Base-by-base conservation (phyloP, 2,113 vertebrate genomes). In the Cyphomyrus discorhynchus region DNA sequence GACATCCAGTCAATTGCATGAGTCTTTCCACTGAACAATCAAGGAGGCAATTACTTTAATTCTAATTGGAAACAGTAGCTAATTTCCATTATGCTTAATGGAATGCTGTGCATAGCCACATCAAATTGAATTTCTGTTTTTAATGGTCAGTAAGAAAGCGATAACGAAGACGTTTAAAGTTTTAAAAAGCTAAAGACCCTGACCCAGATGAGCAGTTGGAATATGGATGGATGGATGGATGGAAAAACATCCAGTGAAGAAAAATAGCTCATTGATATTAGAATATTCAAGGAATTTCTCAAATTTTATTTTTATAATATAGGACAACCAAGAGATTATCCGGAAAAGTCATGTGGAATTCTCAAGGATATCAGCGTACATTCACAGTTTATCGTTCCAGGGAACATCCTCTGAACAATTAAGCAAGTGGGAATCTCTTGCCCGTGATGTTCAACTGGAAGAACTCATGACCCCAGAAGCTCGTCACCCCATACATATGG, bases 51-150 rank as follows among this genome's bases (percentile, higher is more conserved):
- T 89, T 89, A 56, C 50, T 89, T 82, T 89, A 35, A 89, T 56
- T 49, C 49, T 89, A 91, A 89, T 39, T 89, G 35, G 74, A 62
- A 89, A 88, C 53, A 92, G 58, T 47, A 90, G 35, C 88, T 91
- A 66, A 35, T 88, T 88, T 88, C 10, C 45, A 90, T 87, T 89
- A 58, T 66, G 46, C 88, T 17, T 87, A 88, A 93, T 84, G 74
- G 45, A 1, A 47, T 21, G 27, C 52, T 62, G 62, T 46, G 89
- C 50, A n/a, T 10, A 50, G 31, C 39, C 27, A 62, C n/a, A 86
- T 91, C 24, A 90, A 9, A 49, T 5, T 56, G 24, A 45, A 11
- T 87, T 90, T 91, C 56, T 77, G 8, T 11, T 17, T 83, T 53
- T 35, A 87, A 35, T 87, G 50, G 24, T 24, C 42, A 49, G 19